Evolutionary conservation across 2,113 vertebrate genomes (phyloP).

Genomic region (Bucco capensis): DNA sequence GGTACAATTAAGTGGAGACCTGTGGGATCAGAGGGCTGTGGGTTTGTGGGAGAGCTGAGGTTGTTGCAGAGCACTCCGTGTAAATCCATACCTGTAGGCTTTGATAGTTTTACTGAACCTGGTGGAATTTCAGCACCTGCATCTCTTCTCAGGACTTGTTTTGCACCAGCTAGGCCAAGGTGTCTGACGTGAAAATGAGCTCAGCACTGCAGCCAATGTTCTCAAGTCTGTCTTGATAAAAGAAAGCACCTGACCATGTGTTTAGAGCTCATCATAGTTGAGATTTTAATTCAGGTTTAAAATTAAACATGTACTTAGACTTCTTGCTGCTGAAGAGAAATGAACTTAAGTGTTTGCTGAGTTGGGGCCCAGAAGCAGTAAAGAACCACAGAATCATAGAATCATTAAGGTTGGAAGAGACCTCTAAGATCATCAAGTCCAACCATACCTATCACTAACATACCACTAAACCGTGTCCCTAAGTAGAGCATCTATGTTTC

Average conservation of each 20-base stretch:
- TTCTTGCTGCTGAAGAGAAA: neutral
- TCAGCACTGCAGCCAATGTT: neutral
- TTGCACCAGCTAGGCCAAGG: neutral
- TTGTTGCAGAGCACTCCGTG: neutral
- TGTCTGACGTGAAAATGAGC: neutral
- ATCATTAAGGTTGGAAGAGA: no score
- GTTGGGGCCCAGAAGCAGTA: neutral
- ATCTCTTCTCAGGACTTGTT: neutral
- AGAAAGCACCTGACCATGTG: neutral
- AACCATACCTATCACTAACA: no score
- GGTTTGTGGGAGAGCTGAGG: neutral
- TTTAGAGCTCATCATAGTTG: neutral
- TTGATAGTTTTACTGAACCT: neutral
- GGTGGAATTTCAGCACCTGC: neutral
- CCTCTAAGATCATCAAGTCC: no score
- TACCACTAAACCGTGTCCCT: no score
- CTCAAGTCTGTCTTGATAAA: neutral
- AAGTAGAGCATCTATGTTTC: no score
- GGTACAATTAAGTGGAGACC: neutral
- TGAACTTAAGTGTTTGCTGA: neutral
- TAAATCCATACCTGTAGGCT: neutral
- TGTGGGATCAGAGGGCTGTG: neutral
- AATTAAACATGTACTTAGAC: neutral
- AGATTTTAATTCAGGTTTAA: neutral
- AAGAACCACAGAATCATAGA: no score